Conservation (phyloP, 2,888 invertebrate genomes). For the Chelonus formosanus region DNA sequence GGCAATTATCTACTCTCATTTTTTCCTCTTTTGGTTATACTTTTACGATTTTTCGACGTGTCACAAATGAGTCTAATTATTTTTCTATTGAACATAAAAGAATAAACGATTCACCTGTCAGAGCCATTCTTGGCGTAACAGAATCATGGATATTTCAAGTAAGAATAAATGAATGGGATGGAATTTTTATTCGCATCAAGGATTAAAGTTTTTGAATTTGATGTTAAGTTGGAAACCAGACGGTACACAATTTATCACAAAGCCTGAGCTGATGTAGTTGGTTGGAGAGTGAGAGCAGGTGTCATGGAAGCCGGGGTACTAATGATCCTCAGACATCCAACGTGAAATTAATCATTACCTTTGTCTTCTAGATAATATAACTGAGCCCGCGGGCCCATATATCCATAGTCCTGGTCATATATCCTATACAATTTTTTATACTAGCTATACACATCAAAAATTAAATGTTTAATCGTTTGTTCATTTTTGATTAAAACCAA, state of each 20-base stretch:
- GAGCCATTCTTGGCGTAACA: background rate
- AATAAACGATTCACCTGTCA: conserved; percentile 2
- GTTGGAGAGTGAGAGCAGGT: conserved; percentile 56
- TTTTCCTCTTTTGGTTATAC: conserved; percentile 32
- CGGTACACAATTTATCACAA: conserved; percentile 54
- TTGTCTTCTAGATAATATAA: conserved; percentile 56
- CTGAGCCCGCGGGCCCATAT: no score
- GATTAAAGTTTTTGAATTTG: conserved; percentile 11
- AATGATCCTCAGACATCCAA: conserved; percentile 59
- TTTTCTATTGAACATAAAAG: conserved; percentile 14
- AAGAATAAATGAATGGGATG: background rate
- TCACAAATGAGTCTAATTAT: conserved; percentile 44
- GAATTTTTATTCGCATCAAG: conserved; percentile 19
- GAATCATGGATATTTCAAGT: no score
- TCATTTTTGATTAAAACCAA: no score
- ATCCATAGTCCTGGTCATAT: no score
- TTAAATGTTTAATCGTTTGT: no score
- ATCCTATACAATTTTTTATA: no score
- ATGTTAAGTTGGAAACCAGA: conserved; percentile 12
- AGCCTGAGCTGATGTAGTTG: conserved; percentile 11
- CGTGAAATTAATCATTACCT: conserved; percentile 62
- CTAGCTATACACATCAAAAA: no score
- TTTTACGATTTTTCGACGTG: conserved; percentile 13
- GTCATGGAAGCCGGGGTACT: conserved; percentile 59
- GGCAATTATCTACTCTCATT: conserved; percentile 55